Evolutionary conservation across 2,797 vertebrate species (phyloP).

Genomic region (Pachyuromys duprasi): DNA sequence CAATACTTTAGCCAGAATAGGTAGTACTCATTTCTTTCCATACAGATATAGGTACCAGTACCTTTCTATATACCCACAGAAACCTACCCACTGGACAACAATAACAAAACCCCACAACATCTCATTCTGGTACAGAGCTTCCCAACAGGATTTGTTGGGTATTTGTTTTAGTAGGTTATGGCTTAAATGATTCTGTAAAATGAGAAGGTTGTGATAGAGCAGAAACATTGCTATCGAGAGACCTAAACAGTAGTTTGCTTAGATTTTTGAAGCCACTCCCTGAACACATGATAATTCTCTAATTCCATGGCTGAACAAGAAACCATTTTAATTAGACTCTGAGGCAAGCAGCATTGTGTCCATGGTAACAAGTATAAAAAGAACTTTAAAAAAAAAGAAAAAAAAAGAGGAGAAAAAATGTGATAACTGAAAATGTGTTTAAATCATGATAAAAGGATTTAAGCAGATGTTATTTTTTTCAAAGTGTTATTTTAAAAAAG

Average conservation of each 20-base stretch:
- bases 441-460: slow-evolving; percentile 86
- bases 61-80: slow-evolving; percentile 14
- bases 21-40: fast-evolving
- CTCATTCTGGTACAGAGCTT: slow-evolving; percentile 16
- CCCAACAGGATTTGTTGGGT: neutral
- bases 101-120: neutral
- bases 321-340: slow-evolving; percentile 83
- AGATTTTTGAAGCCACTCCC: slow-evolving; percentile 77
- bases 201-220: neutral
- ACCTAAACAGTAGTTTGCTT: slow-evolving; percentile 51
- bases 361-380: slow-evolving; percentile 86
- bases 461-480: slow-evolving; percentile 86
- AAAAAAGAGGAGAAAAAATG: slow-evolving; percentile 68
- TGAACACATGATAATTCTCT: slow-evolving; percentile 75
- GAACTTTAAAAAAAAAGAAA: slow-evolving; percentile 62
- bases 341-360: slow-evolving; percentile 83
- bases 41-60: neutral
- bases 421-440: slow-evolving; percentile 86
- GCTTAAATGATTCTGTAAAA: slow-evolving; percentile 14
- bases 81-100: slow-evolving; percentile 2
- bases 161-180: slow-evolving; percentile 48
- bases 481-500: slow-evolving; percentile 85
- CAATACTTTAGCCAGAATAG: neutral
- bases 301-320: slow-evolving; percentile 78
- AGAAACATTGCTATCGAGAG: slow-evolving; percentile 29